phyloP scores from a whole-genome alignment of 1,140 invertebrate genomes.

The Batillaria attramentaria region DNA sequence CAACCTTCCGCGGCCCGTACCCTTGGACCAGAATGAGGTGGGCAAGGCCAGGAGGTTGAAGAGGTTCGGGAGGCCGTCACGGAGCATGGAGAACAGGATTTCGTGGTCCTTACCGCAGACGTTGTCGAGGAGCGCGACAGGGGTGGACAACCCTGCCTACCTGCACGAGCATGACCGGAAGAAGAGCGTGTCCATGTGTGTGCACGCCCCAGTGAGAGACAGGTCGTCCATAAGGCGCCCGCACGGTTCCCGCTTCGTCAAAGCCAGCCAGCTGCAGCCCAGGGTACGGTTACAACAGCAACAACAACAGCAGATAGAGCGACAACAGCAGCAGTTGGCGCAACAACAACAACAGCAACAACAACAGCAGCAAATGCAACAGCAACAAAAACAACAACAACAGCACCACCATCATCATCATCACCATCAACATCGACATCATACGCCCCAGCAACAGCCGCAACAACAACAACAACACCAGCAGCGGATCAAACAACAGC shows the following conservation, averaged over 20 bases:
- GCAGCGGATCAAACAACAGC: conserved; percentile 4
- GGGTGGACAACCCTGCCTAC: conserved; percentile 37
- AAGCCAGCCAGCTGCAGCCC: conserved; percentile 31
- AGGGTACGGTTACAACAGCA: conserved; percentile 15
- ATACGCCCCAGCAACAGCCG: no score
- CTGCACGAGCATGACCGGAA: conserved; percentile 27
- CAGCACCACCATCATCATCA: not conserved
- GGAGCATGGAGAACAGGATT: conserved; percentile 27
- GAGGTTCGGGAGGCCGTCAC: conserved; percentile 22
- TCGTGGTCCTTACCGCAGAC: conserved; percentile 24
- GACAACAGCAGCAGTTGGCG: conserved; percentile 17
- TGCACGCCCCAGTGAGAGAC: not conserved
- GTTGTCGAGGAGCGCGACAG: conserved; percentile 4
- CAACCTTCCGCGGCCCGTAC: conserved; percentile 4
- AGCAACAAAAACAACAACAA: not conserved
- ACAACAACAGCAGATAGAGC: conserved; percentile 28
- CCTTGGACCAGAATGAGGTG: conserved; percentile 15
- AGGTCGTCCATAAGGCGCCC: not conserved
- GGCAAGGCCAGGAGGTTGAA: conserved; percentile 6
- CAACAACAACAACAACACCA: conserved; percentile 7
- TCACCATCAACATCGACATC: not conserved
- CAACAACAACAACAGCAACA: not conserved
- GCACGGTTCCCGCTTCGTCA: conserved; percentile 13
- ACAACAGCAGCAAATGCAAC: not conserved
- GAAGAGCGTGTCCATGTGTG: conserved; percentile 32